A percentile compares a stretch with the other conserved stretches of the same genome.
Evolutionary conservation across 2,797 vertebrate genomes (phyloP).

Genomic region (Sylvia borin): DNA sequence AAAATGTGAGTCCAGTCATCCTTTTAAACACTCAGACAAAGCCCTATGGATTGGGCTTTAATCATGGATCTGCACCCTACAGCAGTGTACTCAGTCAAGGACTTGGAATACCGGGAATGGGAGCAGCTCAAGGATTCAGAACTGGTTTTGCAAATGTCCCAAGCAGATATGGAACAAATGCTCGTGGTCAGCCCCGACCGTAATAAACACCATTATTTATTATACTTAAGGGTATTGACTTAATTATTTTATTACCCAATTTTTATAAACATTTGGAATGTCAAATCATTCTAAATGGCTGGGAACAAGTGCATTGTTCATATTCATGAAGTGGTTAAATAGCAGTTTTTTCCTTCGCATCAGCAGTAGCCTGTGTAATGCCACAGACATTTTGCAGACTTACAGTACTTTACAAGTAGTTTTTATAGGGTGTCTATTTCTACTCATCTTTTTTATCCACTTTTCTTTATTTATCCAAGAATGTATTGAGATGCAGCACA

Average conservation of each 20-base stretch:
- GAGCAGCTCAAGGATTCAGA: conserved; percentile 84
- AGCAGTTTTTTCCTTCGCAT: conserved; percentile 1
- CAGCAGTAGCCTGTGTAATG: conserved; percentile 38
- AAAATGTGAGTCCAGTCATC: conserved; percentile 83
- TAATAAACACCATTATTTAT: conserved; percentile 77
- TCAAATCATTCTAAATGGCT: conserved; percentile 69
- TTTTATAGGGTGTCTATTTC: conserved; percentile 58
- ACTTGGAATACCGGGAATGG: conserved; percentile 71
- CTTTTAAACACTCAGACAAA: conserved; percentile 81
- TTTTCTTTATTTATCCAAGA: conserved; percentile 16
- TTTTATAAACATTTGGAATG: conserved; percentile 69
- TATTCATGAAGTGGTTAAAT: conserved; percentile 57
- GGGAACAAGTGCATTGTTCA: conserved; percentile 64
- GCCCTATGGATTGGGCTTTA: conserved; percentile 84
- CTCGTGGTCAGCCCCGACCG: conserved; percentile 80
- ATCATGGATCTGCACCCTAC: conserved; percentile 81
- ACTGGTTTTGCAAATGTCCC: conserved; percentile 82
- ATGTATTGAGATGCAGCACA: conserved; percentile 4
- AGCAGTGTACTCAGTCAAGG: conserved; percentile 79
- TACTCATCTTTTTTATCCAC: conserved; percentile 45
- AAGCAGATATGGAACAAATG: conserved; percentile 79
- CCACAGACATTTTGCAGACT: conserved; percentile 54
- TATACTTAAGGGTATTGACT: conserved; percentile 69
- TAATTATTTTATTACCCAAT: conserved; percentile 69
- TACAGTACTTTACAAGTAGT: conserved; percentile 13